Evolutionary conservation across 1,140 invertebrate genomes (phyloP).

Genomic region (Berghia stephanieae): DNA sequence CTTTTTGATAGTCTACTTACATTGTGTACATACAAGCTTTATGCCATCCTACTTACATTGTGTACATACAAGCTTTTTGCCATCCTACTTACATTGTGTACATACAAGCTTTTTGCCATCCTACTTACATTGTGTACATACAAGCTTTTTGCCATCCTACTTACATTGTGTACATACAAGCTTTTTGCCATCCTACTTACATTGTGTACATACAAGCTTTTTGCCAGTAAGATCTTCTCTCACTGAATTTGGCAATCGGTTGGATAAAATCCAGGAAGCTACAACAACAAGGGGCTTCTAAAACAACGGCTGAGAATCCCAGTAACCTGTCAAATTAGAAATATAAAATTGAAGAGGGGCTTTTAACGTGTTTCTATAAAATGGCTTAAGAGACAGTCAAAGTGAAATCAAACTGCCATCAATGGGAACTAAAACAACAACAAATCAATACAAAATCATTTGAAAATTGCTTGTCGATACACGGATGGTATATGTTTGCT

Average conservation of each 20-base stretch:
- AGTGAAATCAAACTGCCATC: not conserved
- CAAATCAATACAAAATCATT: not conserved
- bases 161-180: slow-evolving; percentile 9
- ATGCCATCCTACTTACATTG: not conserved
- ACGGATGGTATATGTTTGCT: no score
- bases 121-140: slow-evolving; percentile 21
- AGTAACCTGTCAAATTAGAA: slow-evolving; percentile 71
- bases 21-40: no score
- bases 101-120: not conserved
- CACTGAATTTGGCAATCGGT: slow-evolving; percentile 80
- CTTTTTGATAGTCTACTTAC: no score
- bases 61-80: not conserved
- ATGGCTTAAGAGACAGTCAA: not conserved
- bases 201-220: slow-evolving; percentile 85
- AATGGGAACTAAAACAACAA: not conserved
- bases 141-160: not conserved
- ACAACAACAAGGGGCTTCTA: slow-evolving; percentile 95
- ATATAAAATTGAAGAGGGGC: slow-evolving; percentile 26
- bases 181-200: slow-evolving; percentile 72
- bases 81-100: not conserved
- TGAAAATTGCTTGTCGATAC: no score
- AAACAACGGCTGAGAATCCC: slow-evolving; percentile 83
- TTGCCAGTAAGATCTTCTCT: slow-evolving; percentile 87
- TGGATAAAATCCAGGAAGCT: slow-evolving; percentile 93
- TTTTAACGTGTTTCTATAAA: not conserved